phyloP scores from a whole-genome alignment of 2,113 vertebrate genomes.

The Girardinichthys multiradiatus region DNA sequence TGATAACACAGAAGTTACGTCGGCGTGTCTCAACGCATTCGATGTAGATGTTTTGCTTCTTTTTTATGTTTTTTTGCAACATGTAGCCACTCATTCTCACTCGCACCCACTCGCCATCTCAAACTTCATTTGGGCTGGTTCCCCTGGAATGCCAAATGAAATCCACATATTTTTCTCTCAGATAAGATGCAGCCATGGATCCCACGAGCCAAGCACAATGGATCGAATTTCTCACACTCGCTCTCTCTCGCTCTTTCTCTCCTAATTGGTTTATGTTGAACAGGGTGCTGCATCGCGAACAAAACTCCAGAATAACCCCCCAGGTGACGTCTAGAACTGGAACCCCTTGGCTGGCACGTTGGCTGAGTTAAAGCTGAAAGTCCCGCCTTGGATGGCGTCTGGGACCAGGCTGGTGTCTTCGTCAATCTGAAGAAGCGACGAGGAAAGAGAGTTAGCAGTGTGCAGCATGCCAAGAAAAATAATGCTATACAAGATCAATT shows the following conservation, averaged over 20 bases:
- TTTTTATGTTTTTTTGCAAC: slow-evolving; percentile 85
- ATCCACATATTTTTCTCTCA: slow-evolving; percentile 97
- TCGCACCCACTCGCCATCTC: slow-evolving; percentile 99
- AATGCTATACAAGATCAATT: no score
- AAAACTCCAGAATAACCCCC: slow-evolving; percentile 86
- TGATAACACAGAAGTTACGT: slow-evolving; percentile 87
- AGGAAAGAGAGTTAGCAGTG: neutral
- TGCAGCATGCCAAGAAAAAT: no score
- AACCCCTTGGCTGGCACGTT: slow-evolving; percentile 99
- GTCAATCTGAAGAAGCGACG: slow-evolving; percentile 85
- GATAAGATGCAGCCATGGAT: slow-evolving; percentile 99
- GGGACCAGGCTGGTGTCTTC: slow-evolving; percentile 98
- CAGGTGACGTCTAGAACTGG: slow-evolving; percentile 94
- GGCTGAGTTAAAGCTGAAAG: slow-evolving; percentile 98
- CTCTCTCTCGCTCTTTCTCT: slow-evolving; percentile 80
- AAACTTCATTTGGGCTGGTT: slow-evolving; percentile 96
- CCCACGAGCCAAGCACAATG: slow-evolving; percentile 99
- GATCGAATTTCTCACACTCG: slow-evolving; percentile 95
- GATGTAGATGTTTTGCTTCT: slow-evolving; percentile 88
- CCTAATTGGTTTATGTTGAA: slow-evolving; percentile 84
- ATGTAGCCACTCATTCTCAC: slow-evolving; percentile 99
- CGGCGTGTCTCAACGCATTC: slow-evolving; percentile 94
- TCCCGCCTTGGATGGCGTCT: slow-evolving; percentile 98
- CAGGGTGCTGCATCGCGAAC: slow-evolving; percentile 99
- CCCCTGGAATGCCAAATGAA: slow-evolving; percentile 95